Conservation (phyloP, 92 coral and sea anemone species). For the Heliopora coerulea region DNA sequence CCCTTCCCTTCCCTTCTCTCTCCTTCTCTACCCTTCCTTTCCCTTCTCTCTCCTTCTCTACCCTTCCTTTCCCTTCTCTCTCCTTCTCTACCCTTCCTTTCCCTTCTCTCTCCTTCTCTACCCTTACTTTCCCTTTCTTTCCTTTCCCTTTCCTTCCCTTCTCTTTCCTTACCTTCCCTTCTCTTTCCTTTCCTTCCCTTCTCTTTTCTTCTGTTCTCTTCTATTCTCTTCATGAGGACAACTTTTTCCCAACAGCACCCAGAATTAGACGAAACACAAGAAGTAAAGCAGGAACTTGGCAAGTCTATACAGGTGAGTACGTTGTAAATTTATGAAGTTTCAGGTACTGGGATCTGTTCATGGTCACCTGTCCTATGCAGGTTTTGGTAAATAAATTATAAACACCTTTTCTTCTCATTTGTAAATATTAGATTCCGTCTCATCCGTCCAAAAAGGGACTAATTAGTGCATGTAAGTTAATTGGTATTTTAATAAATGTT, state of each 20-base stretch:
- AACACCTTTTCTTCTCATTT: too few species aligned
- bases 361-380: too few species aligned
- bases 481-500: background rate
- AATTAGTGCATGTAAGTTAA: background rate
- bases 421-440: background rate
- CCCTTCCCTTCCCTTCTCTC: too few species aligned
- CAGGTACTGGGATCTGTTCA: background rate
- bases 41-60: too few species aligned
- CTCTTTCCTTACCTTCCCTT: too few species aligned
- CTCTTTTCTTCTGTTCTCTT: background rate
- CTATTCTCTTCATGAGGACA: background rate
- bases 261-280: background rate
- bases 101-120: too few species aligned
- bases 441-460: background rate
- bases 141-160: too few species aligned
- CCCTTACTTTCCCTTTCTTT: too few species aligned
- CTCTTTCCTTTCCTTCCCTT: too few species aligned
- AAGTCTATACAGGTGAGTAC: background rate
- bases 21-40: too few species aligned
- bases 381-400: background rate
- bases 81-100: too few species aligned
- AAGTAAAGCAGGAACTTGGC: background rate
- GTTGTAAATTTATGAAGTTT: background rate
- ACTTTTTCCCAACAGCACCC: background rate
- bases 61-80: too few species aligned